Evolutionary conservation across 2,797 vertebrate species (phyloP).

Genomic region (Channa striata): DNA sequence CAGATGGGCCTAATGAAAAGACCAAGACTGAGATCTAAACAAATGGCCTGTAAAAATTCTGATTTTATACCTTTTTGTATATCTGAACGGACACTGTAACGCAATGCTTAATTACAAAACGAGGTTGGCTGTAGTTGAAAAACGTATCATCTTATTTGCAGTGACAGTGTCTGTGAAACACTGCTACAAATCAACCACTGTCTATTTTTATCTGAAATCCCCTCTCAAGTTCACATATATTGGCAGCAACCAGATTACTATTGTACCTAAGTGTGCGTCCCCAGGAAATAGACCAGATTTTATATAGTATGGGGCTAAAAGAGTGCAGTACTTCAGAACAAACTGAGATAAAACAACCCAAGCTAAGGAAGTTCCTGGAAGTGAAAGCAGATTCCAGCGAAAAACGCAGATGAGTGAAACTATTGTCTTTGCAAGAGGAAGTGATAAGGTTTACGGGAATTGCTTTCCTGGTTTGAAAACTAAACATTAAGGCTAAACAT

Average conservation of each 20-base stretch:
- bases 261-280: neutral
- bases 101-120: too few relatives aligned
- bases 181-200: neutral
- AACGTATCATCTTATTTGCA: neutral
- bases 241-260: neutral
- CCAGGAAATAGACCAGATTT: slow-evolving; percentile 45
- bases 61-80: too few relatives aligned
- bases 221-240: neutral
- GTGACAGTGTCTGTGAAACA: neutral
- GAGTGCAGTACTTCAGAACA: slow-evolving; percentile 2
- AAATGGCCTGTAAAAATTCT: too few relatives aligned
- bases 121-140: neutral
- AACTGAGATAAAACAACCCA: slow-evolving; percentile 11
- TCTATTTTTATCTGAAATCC: too few relatives aligned
- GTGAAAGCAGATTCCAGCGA: slow-evolving; percentile 10
- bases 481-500: neutral
- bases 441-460: slow-evolving; percentile 6
- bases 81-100: too few relatives aligned
- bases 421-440: slow-evolving; percentile 22
- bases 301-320: slow-evolving; percentile 14
- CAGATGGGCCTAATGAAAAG: too few relatives aligned
- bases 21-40: too few relatives aligned
- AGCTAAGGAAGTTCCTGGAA: slow-evolving; percentile 1
- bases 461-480: slow-evolving; percentile 3
- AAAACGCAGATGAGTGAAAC: neutral